These are phyloP conservation scores for Octodon degus DNA, from an alignment of 2,113 vertebrate genomes.

Conservation along the genomic window DNA sequence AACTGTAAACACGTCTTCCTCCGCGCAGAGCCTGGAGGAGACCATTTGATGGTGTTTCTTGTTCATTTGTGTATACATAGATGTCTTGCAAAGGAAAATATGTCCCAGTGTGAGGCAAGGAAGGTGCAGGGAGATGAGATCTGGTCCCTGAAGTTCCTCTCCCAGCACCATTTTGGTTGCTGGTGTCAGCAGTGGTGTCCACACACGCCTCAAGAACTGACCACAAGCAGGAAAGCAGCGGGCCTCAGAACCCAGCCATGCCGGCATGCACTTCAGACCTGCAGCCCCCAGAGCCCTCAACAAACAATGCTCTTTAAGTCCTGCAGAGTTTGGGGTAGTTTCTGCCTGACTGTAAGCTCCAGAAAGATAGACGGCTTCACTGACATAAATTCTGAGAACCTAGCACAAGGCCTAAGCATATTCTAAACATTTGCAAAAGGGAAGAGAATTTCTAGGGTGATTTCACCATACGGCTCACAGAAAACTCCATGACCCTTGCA, in stretches of 20 bases:
- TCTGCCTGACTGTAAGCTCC: neutral
- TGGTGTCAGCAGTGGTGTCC: neutral
- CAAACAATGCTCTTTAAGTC: no score
- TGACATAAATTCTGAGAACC: neutral
- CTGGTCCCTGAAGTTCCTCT: neutral
- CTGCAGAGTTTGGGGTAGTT: no score
- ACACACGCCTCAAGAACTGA: no score
- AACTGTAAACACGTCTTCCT: neutral
- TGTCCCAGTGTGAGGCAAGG: neutral
- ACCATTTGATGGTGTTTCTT: conserved; percentile 16
- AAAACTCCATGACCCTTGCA: neutral
- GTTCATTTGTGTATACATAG: neutral
- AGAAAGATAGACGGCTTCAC: neutral
- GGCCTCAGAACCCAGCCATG: no score
- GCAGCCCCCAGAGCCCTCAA: no score
- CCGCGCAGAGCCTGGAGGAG: neutral
- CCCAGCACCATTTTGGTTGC: neutral
- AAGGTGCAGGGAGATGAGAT: neutral
- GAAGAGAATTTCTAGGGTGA: neutral
- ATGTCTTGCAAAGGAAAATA: neutral
- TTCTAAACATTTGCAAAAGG: neutral
- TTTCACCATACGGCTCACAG: neutral
- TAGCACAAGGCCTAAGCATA: neutral
- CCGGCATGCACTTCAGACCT: no score
- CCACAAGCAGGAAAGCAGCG: no score